These are phyloP conservation scores for Brachionus rotundiformis DNA, from an alignment of 1,140 invertebrate genomes.

Conservation along the genomic window DNA sequence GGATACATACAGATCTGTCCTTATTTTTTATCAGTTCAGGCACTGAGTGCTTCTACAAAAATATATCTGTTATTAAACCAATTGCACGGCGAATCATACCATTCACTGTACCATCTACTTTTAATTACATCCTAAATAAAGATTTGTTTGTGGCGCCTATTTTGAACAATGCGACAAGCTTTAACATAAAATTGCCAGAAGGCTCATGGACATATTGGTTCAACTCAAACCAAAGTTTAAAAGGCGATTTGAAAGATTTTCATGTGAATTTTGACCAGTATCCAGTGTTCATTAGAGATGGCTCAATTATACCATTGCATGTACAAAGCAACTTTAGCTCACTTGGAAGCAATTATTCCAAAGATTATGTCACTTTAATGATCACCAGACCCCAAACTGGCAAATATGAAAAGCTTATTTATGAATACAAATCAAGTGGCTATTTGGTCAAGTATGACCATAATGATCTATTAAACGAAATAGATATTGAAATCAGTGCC, in stretches of 20 bases:
- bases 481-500: conserved; percentile 41
- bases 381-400: not conserved
- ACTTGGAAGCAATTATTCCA: not conserved
- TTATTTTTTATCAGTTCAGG: not conserved
- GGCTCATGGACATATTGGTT: conserved; percentile 47
- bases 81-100: conserved; percentile 8
- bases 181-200: not conserved
- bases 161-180: not conserved
- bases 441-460: not conserved
- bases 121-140: conserved; percentile 4
- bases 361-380: conserved; percentile 20
- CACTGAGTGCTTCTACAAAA: conserved; percentile 16
- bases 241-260: not conserved
- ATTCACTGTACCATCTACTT: conserved; percentile 7
- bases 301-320: conserved; percentile 9
- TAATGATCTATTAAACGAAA: not conserved
- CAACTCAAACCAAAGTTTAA: not conserved
- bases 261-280: not conserved
- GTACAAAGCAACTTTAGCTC: not conserved
- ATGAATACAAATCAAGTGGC: conserved; percentile 27
- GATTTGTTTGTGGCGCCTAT: not conserved
- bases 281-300: conserved; percentile 31
- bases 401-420: not conserved
- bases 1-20: not conserved
- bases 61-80: conserved; percentile 30